Conservation (phyloP, 2,888 invertebrate species). For the Mimachlamys varia region DNA sequence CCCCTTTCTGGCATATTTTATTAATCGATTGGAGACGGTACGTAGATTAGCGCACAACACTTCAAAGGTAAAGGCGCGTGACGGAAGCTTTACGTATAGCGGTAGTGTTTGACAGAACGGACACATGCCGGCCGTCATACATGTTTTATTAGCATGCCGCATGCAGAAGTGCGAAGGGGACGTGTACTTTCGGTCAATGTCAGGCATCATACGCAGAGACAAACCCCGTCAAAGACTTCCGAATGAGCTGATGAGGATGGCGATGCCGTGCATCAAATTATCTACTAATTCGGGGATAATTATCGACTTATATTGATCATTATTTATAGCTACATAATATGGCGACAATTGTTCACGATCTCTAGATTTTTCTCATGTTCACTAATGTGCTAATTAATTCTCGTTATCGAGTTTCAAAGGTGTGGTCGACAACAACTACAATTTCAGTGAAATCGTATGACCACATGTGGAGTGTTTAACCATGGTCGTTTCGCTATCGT, state of each 20-base stretch:
- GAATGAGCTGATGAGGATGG: neutral
- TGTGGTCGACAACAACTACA: neutral
- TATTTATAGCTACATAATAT: neutral
- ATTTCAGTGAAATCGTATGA: neutral
- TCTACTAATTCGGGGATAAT: neutral
- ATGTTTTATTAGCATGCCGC: neutral
- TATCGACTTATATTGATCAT: neutral
- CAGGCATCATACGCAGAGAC: too few species aligned
- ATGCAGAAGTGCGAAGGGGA: neutral
- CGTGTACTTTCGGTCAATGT: neutral
- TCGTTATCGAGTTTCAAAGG: conserved; percentile 11
- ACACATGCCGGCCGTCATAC: neutral
- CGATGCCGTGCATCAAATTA: too few species aligned
- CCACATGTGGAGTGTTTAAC: neutral
- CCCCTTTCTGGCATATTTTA: neutral
- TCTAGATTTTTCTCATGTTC: neutral
- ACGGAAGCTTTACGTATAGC: neutral
- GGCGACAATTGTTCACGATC: neutral
- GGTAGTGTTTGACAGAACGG: too few species aligned
- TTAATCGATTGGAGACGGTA: neutral
- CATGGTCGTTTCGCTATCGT: neutral
- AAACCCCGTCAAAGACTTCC: too few species aligned
- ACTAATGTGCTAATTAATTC: neutral
- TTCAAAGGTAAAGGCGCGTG: neutral
- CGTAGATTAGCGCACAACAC: neutral